These are phyloP conservation scores for Lanistes nyassanus DNA, from an alignment of 1,140 invertebrate genomes.

Conservation along the genomic window DNA sequence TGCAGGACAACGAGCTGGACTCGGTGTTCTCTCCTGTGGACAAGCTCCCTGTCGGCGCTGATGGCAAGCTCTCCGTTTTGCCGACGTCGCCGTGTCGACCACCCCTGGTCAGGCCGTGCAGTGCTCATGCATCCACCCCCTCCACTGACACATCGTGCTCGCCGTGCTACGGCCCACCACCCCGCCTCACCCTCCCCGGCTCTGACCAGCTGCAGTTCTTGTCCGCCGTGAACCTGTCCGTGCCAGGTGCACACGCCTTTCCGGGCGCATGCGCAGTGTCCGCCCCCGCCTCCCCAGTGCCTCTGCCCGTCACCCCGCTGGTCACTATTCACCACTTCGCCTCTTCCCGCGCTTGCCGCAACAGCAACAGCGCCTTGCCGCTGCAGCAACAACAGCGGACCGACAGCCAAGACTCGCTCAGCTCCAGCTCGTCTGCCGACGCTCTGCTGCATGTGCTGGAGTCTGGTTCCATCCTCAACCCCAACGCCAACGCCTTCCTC, in stretches of 20 bases:
- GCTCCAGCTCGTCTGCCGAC: slow-evolving; percentile 37
- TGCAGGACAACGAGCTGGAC: slow-evolving; percentile 11
- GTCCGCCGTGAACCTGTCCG: not conserved
- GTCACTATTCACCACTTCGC: slow-evolving; percentile 39
- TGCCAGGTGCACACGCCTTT: not conserved
- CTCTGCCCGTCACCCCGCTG: slow-evolving; percentile 39
- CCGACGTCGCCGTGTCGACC: not conserved
- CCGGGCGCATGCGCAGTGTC: not conserved
- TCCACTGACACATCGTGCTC: not conserved
- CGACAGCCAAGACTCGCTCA: slow-evolving; percentile 32
- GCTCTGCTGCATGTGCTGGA: slow-evolving; percentile 15
- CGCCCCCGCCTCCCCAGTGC: slow-evolving; percentile 32
- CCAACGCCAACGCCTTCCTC: not conserved
- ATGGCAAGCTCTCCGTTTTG: not conserved
- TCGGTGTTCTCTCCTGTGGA: slow-evolving; percentile 5
- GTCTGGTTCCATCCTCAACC: not conserved
- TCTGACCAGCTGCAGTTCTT: not conserved
- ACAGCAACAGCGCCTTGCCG: not conserved
- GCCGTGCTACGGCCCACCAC: not conserved
- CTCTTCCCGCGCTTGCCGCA: slow-evolving; percentile 12
- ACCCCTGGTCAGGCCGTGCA: too few species aligned
- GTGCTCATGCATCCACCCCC: not conserved
- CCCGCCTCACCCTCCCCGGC: slow-evolving; percentile 1
- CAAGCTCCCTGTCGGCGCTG: too few species aligned
- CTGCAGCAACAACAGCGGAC: not conserved